These are phyloP conservation scores for Oligia fasciuncula DNA, from an alignment of 2,888 invertebrate genomes.

Conservation along the genomic window DNA sequence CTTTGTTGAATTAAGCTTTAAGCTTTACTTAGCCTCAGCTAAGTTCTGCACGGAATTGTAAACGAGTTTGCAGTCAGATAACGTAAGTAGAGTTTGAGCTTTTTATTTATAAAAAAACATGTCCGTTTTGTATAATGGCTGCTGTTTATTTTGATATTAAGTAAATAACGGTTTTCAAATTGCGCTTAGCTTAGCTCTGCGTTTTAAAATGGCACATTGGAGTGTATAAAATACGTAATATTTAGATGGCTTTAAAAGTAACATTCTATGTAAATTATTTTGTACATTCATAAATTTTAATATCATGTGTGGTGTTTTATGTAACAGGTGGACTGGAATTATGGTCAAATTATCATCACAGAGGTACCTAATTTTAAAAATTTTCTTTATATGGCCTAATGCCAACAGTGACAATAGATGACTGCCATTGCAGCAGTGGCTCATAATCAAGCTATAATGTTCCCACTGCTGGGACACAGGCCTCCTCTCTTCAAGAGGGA, in stretches of 20 bases:
- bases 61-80: conserved; percentile 51
- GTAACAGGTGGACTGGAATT: background rate
- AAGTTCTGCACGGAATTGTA: conserved; percentile 50
- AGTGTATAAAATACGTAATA: background rate
- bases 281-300: background rate
- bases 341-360: background rate
- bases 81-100: conserved; percentile 36
- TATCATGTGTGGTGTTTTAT: background rate
- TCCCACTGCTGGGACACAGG: background rate
- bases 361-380: background rate
- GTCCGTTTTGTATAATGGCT: conserved; percentile 19
- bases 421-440: background rate
- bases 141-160: conserved; percentile 19
- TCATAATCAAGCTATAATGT: background rate
- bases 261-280: too few relatives aligned
- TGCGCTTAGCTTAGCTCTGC: too few relatives aligned
- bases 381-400: background rate
- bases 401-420: background rate
- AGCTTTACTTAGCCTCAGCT: conserved; percentile 59
- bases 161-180: background rate
- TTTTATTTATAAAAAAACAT: conserved; percentile 24
- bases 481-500: background rate
- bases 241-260: background rate
- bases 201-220: background rate
- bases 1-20: conserved; percentile 62